These are phyloP conservation scores for Myodes glareolus DNA, from an alignment of 2,113 vertebrate genomes.

Conservation along the genomic window DNA sequence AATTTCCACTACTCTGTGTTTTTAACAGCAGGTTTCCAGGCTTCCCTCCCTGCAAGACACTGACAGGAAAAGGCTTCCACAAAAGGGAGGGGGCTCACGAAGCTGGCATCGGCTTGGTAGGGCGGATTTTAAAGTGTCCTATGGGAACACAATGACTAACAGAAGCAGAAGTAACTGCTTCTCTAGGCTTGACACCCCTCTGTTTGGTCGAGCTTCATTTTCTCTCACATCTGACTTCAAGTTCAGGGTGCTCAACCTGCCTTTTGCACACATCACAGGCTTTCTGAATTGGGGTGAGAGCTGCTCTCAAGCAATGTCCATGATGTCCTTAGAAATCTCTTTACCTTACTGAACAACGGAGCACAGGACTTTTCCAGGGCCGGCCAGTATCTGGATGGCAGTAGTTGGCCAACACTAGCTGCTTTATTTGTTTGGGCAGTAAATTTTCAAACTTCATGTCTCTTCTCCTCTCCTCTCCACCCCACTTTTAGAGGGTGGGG, in stretches of 20 bases:
- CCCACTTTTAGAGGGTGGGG: neutral
- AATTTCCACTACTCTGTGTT: neutral
- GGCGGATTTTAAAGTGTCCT: neutral
- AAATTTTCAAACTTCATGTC: conserved; percentile 27
- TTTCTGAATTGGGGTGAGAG: neutral
- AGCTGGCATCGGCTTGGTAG: neutral
- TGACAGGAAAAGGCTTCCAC: neutral
- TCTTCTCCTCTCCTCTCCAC: neutral
- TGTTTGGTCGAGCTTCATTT: neutral
- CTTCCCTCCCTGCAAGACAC: neutral
- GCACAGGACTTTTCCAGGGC: conserved; percentile 33
- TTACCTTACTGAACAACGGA: conserved; percentile 10
- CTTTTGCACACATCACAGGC: neutral
- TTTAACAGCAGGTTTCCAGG: neutral
- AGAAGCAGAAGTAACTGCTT: neutral
- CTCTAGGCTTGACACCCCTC: neutral
- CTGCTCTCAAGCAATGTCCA: neutral
- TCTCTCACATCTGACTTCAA: neutral
- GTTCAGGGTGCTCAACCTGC: neutral
- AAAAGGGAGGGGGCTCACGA: neutral
- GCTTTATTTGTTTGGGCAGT: conserved; percentile 24
- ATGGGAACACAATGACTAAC: neutral
- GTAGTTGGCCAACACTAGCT: conserved; percentile 32
- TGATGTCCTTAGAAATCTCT: neutral
- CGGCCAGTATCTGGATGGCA: conserved; percentile 7